phyloP scores from a whole-genome alignment of 92 coral and sea anemone genomes.

The Parazoanthus swiftii region DNA sequence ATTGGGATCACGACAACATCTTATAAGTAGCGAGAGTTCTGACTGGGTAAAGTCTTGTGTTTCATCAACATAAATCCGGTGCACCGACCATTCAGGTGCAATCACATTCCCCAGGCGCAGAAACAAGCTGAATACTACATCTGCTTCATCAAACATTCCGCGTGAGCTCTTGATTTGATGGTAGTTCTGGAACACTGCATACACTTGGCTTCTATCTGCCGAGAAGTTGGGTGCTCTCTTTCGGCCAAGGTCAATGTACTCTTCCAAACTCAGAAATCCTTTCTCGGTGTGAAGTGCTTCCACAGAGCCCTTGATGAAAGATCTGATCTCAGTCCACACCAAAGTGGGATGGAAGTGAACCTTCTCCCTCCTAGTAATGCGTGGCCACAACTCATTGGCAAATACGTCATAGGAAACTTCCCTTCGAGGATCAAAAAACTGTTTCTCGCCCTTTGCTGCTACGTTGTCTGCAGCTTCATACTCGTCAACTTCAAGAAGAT shows the following conservation, averaged over 20 bases:
- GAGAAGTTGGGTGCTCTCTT: constrained; percentile 64
- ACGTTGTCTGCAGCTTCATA: constrained; percentile 32
- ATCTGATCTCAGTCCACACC: constrained; percentile 68
- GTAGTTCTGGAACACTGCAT: constrained; percentile 49
- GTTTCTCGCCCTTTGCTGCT: neutral
- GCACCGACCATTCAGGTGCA: constrained; percentile 59
- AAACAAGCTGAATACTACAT: constrained; percentile 48
- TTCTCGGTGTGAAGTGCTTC: constrained; percentile 54
- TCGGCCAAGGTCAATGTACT: constrained; percentile 47
- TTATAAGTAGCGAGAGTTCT: constrained; percentile 60
- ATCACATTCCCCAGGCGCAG: constrained; percentile 43
- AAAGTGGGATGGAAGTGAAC: constrained; percentile 59
- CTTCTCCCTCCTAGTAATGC: constrained; percentile 54
- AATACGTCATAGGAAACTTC: constrained; percentile 56
- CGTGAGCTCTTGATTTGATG: constrained; percentile 36
- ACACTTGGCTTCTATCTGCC: constrained; percentile 50
- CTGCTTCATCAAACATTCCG: constrained; percentile 65
- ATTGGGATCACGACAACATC: constrained; percentile 64
- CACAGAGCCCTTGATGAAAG: constrained; percentile 62
- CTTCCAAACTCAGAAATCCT: constrained; percentile 53
- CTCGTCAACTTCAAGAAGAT: neutral
- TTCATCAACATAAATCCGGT: constrained; percentile 61
- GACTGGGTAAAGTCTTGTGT: constrained; percentile 68
- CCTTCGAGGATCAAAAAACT: constrained; percentile 37
- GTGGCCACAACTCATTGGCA: constrained; percentile 54